Base-by-base conservation (phyloP, 2,888 invertebrate genomes). In the Alentia gelatinosa region DNA sequence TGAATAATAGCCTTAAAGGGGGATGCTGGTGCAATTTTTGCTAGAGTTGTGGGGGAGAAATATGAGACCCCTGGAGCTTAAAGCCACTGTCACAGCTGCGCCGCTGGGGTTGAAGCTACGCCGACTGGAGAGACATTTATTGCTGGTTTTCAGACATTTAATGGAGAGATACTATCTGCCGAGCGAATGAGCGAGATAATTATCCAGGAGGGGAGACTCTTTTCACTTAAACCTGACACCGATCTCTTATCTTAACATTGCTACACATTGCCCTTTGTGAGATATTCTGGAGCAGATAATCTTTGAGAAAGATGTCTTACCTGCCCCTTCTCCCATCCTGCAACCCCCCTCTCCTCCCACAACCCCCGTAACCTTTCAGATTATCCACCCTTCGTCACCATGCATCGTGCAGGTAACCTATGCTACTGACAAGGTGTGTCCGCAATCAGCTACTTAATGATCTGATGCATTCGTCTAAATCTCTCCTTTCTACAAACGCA, bases 111-210 rank as follows among this genome's bases (percentile, higher is more conserved):
- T n/a, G 9, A 19, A 56, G 23, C 56, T 56, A n/a, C 56, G 56
- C 68, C 26, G 30, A 26, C 30, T 19, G 68, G 33, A 47, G 0
- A 30, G 68, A 68, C 68, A 68, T 68, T 68, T 68, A 68, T 68
- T 68, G 68, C 33, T 68, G 68, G 68, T 33, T 68, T 68, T 68
- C 68, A 68, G 68, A 68, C 68, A 68, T 68, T 68, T 68, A 68
- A 68, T 68, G 33, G 68, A 26, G 68, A 3, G 68, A 68, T 68
- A 30, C 30, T 68, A 68, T 68, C 68, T 68, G 4, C 33, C 30
- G 30, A 68, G 33, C 30, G 26, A 68, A 26, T 30, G 68, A 26
- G 26, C 5, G 1, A 30, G 68, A 68, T 68, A 68, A 68, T 68
- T 26, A 68, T 68, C 68, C 12, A 30, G 68, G 56, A 56, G 56